phyloP scores from a whole-genome alignment of 2,113 vertebrate genomes.

The Prunella himalayana region DNA sequence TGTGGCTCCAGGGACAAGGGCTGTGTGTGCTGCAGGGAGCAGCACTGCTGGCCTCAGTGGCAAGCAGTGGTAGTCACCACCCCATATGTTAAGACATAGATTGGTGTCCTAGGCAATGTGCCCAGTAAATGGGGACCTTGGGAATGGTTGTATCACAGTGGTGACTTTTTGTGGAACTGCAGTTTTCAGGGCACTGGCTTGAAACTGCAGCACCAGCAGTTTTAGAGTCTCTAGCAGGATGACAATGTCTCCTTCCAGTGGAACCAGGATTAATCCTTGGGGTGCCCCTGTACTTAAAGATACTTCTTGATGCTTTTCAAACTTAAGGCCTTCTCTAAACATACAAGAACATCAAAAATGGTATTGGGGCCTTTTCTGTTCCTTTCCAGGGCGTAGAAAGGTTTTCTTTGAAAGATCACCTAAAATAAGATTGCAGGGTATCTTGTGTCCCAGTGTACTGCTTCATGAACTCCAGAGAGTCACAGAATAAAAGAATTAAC shows the following conservation, averaged over 20 bases:
- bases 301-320: background rate
- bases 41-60: background rate
- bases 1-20: background rate
- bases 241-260: background rate
- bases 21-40: background rate
- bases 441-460: background rate
- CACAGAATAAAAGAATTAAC: background rate
- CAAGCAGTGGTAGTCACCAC: background rate
- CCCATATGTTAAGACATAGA: rapidly evolving
- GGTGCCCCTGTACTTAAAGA: background rate
- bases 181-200: background rate
- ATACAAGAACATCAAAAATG: background rate
- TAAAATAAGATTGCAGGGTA: background rate
- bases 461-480: background rate
- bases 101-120: background rate
- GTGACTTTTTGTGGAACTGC: background rate
- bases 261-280: background rate
- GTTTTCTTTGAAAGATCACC: background rate
- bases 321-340: background rate
- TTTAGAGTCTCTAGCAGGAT: background rate
- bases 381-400: background rate
- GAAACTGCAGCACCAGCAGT: background rate
- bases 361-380: background rate
- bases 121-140: background rate
- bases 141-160: background rate